Evolutionary conservation across 1,140 invertebrate genomes (phyloP).

Genomic region (Brachionus paranguensis): DNA sequence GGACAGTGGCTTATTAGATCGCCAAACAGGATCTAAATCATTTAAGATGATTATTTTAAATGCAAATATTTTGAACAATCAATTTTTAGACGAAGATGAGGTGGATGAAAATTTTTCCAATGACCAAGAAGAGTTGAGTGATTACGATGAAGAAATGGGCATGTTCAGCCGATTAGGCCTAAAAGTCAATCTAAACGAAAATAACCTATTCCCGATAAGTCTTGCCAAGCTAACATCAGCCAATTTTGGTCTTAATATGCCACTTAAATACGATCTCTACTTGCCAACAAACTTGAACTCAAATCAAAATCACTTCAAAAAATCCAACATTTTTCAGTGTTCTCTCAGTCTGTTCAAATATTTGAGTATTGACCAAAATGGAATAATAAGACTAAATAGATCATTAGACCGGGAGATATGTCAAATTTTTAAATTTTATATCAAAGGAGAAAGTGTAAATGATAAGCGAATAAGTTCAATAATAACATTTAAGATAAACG

Average conservation of each 20-base stretch:
- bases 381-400: neutral
- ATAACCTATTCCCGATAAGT: neutral
- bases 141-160: neutral
- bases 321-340: neutral
- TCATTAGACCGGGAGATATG: neutral
- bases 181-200: neutral
- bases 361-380: neutral
- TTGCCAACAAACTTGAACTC: neutral
- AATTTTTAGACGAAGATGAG: neutral
- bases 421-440: neutral
- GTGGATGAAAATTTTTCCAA: neutral
- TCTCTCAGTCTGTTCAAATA: neutral
- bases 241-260: neutral
- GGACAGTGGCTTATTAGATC: neutral
- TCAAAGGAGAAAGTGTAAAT: neutral
- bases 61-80: neutral
- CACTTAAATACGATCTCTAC: neutral
- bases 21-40: neutral
- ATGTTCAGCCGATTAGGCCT: neutral
- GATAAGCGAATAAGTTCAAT: slow-evolving; percentile 10
- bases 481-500: slow-evolving; percentile 7
- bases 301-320: neutral
- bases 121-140: neutral
- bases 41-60: neutral
- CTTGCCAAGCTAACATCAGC: neutral